Evolutionary conservation across 2,888 invertebrate species (phyloP), one percentile per base, ranked within the genome.

Genomic region (Meloe dianella): DNA sequence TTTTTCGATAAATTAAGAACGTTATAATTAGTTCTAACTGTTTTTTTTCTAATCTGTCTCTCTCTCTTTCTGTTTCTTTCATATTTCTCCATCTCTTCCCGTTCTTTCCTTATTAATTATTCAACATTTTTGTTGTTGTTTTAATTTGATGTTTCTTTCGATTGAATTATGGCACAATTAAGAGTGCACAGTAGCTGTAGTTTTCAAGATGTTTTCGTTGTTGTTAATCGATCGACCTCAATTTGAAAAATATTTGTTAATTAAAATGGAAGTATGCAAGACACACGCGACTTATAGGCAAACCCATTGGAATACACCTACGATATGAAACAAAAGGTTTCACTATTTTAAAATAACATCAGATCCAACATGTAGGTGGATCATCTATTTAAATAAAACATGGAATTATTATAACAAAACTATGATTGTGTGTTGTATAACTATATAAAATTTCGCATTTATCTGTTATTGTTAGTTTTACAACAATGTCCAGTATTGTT

Each of bases 271-370:
- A 60, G 59, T 59, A 54, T 54, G 54, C 30, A 59, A n/a, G 62
- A 35, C 65, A 68, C 68, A 68, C 68, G 68, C 68, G 68, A 65
- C 64, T n/a, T 22, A 30, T 32, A 54, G 35, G 64, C 61, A 27
- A 54, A 54, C 54, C 54, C 54, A 54, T 20, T 22, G 10, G 0
- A 5, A 9, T 14, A 60, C 63, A 29, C 58, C 41, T 60, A 47
- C 41, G 29, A 12, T 29, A 61, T 60, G 17, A 14, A 47, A 41
- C 57, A 22, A 38, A 60, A 38, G 60, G 22, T 38, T 38, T 24
- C 41, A n/a, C 35, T 17, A n/a, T 38, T n/a, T 35, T 12, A n/a
- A n/a, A 30, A 35, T 10, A 58, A 32, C 58, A 20, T 22, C 35
- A 14, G 12, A 35, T 58, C 58, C 32, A 20, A 32, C n/a, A n/a